phyloP scores from a whole-genome alignment of 2,888 invertebrate species.

The Ophion ellenae region DNA sequence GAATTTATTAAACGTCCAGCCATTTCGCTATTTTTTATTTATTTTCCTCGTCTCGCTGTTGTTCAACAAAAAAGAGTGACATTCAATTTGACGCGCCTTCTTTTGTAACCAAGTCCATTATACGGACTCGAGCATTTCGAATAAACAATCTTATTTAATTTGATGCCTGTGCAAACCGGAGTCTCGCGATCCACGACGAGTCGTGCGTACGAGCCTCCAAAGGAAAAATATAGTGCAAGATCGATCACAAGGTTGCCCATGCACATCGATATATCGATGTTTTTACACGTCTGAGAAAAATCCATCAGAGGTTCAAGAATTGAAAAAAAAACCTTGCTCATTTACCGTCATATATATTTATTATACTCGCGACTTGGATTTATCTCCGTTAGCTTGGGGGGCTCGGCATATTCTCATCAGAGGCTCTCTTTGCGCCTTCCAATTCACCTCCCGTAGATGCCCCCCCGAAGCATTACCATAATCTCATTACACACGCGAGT shows the following conservation, averaged over 20 bases:
- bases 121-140: not conserved
- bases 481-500: slow-evolving; percentile 61
- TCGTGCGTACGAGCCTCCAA: slow-evolving; percentile 42
- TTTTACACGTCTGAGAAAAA: slow-evolving; percentile 15
- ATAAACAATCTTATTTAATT: slow-evolving; percentile 6
- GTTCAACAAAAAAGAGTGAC: slow-evolving; percentile 10
- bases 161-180: slow-evolving; percentile 32
- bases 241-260: slow-evolving; percentile 22
- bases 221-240: slow-evolving; percentile 35
- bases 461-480: slow-evolving; percentile 51
- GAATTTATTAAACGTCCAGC: not conserved
- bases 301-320: slow-evolving; percentile 3
- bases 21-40: slow-evolving; percentile 22
- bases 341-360: not conserved
- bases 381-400: slow-evolving; percentile 62
- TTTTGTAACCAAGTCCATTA: slow-evolving; percentile 1
- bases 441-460: slow-evolving; percentile 29
- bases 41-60: not conserved
- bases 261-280: slow-evolving; percentile 43
- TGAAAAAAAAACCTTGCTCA: slow-evolving; percentile 18
- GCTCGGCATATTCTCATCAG: slow-evolving; percentile 52
- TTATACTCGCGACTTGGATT: slow-evolving; percentile 41
- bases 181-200: slow-evolving; percentile 33
- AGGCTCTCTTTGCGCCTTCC: slow-evolving; percentile 22
- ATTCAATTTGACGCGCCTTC: slow-evolving; percentile 7